Percentiles rank a stretch among this genome's conserved stretches.
Evolutionary conservation across 2,113 vertebrate genomes (phyloP).

Genomic region (Gopherus evgoodei): DNA sequence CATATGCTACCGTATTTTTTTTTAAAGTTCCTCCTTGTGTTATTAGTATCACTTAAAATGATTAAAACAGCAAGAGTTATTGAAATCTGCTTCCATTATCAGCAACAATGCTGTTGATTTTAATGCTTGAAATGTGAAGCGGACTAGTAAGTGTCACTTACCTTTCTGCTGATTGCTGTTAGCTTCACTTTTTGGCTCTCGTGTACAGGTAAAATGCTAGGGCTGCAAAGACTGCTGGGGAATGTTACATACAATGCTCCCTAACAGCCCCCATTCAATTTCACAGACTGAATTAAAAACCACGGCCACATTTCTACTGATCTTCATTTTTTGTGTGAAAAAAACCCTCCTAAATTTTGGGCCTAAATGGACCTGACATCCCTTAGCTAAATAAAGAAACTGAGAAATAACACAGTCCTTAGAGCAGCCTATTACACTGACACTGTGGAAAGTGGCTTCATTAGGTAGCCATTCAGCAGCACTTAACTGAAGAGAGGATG

Average conservation of each 20-base stretch:
- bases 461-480: accelerated
- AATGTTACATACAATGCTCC: background rate
- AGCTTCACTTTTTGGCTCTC: background rate
- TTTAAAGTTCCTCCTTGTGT: background rate
- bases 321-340: background rate
- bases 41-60: background rate
- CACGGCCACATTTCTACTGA: background rate
- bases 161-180: background rate
- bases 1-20: background rate
- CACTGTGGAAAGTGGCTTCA: accelerated
- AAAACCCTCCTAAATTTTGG: background rate
- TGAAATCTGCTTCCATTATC: background rate
- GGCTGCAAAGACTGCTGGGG: background rate
- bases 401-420: background rate
- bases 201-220: background rate
- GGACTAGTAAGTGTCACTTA: background rate
- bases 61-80: background rate
- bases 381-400: background rate
- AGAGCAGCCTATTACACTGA: background rate
- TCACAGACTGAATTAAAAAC: background rate
- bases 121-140: background rate
- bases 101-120: accelerated
- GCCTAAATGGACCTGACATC: background rate
- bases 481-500: background rate
- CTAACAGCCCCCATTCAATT: background rate